These are phyloP conservation scores for Cryptocephalus moraei DNA, from an alignment of 2,888 invertebrate genomes.

Conservation along the genomic window DNA sequence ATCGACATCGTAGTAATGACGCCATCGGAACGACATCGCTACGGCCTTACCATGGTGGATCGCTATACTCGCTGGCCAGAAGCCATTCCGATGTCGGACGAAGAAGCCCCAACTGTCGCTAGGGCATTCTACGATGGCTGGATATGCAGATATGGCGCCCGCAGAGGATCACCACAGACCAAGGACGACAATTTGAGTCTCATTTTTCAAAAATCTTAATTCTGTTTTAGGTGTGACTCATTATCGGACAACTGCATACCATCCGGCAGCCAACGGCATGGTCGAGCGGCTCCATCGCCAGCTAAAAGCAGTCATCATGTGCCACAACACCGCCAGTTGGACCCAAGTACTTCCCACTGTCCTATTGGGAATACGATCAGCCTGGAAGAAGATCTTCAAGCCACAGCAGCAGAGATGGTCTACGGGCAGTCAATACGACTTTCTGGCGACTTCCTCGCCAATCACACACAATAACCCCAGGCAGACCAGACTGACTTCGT, in stretches of 20 bases:
- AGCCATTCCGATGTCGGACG: background rate
- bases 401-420: too few species aligned
- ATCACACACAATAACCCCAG: too few species aligned
- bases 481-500: too few species aligned
- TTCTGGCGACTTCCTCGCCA: too few species aligned
- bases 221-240: background rate
- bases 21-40: background rate
- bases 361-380: too few species aligned
- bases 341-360: too few species aligned
- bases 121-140: background rate
- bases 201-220: background rate
- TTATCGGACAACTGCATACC: background rate
- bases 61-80: background rate
- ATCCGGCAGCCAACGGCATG: too few species aligned
- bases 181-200: background rate
- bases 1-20: background rate
- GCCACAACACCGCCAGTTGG: too few species aligned
- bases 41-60: background rate
- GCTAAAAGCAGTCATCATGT: too few species aligned
- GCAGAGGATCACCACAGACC: background rate
- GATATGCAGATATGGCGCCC: background rate
- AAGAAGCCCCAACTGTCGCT: background rate
- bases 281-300: too few species aligned
- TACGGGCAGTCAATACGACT: too few species aligned
- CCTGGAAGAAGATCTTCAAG: too few species aligned